Evolutionary conservation across 2,113 vertebrate species (phyloP).

Genomic region (Megatriorchis doriae): DNA sequence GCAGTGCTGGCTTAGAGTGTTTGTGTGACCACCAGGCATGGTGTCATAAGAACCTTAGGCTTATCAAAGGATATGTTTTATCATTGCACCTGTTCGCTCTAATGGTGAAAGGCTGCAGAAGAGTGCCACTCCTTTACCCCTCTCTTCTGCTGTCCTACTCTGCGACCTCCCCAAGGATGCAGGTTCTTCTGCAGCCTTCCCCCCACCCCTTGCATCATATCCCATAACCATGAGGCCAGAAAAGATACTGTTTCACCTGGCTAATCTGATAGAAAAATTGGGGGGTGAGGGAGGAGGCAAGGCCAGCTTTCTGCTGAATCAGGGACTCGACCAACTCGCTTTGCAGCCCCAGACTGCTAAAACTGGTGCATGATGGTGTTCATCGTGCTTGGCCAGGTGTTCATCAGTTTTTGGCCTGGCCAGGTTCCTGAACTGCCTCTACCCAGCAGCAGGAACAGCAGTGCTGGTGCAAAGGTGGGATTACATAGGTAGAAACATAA

Average conservation of each 20-base stretch:
- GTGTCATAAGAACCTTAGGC: neutral
- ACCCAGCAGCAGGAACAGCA: neutral
- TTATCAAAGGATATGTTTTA: neutral
- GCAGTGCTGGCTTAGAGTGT: neutral
- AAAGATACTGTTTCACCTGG: neutral
- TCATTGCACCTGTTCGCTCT: neutral
- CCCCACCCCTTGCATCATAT: neutral
- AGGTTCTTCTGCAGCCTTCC: neutral
- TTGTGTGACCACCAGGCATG: neutral
- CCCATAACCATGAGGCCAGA: neutral
- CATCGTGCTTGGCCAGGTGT: neutral
- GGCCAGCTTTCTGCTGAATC: neutral
- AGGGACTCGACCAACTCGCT: neutral
- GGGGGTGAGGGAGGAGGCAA: fast-evolving
- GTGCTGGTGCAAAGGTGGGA: neutral
- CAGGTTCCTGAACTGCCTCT: neutral
- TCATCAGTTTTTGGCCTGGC: neutral
- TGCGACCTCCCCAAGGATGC: neutral
- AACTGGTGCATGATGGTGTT: neutral
- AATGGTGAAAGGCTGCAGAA: neutral
- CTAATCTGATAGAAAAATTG: neutral
- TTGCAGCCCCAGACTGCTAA: neutral
- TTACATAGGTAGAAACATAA: neutral
- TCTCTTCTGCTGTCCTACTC: neutral
- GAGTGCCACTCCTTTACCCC: neutral